A percentile compares a stretch with the other conserved stretches of the same genome.
Conservation (phyloP, 2,113 vertebrate species). For the Ailurus styani region DNA sequence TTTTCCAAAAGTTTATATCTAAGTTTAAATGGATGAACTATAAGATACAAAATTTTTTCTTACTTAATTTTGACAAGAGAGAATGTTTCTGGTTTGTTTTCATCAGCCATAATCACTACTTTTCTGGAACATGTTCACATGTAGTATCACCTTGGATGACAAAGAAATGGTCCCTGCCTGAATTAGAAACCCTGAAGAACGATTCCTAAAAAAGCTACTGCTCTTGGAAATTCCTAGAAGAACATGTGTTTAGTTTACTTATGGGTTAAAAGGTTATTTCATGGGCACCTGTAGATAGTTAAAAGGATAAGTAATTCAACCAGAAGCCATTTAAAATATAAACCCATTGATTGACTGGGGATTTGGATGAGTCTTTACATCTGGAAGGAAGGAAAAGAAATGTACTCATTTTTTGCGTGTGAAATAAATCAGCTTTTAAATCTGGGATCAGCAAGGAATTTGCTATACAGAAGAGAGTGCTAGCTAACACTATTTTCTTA, state of each 20-base stretch:
- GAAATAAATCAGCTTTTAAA: conserved; percentile 53
- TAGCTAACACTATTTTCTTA: background rate
- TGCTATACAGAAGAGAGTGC: background rate
- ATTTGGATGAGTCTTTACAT: conserved; percentile 14
- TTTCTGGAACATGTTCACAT: background rate
- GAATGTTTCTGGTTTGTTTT: background rate
- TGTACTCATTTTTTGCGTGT: background rate
- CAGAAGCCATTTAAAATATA: conserved; percentile 38
- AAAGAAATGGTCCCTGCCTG: background rate
- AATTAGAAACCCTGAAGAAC: background rate
- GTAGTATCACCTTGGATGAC: background rate
- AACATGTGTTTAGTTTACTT: background rate
- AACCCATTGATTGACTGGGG: background rate
- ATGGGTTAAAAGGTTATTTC: conserved; percentile 1
- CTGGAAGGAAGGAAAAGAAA: background rate
- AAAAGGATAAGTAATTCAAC: conserved; percentile 33
- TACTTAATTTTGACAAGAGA: background rate
- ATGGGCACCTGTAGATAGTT: background rate
- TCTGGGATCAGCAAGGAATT: background rate
- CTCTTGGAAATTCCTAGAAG: background rate
- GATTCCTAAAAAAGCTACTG: background rate
- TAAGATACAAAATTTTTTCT: background rate
- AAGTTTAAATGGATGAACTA: background rate
- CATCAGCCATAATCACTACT: background rate
- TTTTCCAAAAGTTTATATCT: background rate